Base-by-base conservation (phyloP, 2,113 vertebrate species). In the Phaethon lepturus region DNA sequence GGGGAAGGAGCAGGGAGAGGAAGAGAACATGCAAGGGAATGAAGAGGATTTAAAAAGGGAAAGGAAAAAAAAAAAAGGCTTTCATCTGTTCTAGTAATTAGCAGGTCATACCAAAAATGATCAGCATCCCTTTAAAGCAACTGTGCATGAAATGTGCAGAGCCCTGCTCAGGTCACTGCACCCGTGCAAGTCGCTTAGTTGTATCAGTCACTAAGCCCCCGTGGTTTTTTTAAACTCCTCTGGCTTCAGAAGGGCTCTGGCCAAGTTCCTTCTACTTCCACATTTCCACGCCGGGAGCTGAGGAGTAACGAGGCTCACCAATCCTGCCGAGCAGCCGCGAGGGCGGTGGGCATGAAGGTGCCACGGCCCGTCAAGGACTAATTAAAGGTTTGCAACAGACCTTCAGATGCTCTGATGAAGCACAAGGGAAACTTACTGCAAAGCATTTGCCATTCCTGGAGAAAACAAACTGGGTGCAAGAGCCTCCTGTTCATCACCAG, bases 41-140 rank as follows among this genome's bases (percentile, higher is more conserved):
- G 38, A 88, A 18, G 38, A 86, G 85, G 93, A 90, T 78, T 94
- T 79, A 86, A 84, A 83, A 81, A 59, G 45, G 45, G 7, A 1
- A 3, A 9, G 18, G 50, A 58, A 71, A 35, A 71, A 67, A 42
- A 67, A 44, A 38, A 71, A 22, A 22, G 9, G 29, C 88, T 95
- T 97, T 95, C 86, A 97, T 94, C 56, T 97, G 91, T 72, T 97
- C 86, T 92, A 93, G 60, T 93, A 97, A 96, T 95, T 95, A 95
- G 96, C 93, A 96, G 95, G 96, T 93, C 97, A 97, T 56, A 68
- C 92, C 94, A 94, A 92, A 95, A 95, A 62, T 67, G 49, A 93
- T 96, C 88, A 95, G 83, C 95, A 97, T 92, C 96, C 68, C 95
- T 96, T 91, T 47, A 93, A 91, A n/a, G 87, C 93, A 89, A 93